Conservation (phyloP, 1,140 invertebrate genomes). For the Drosophila kohkoa region DNA sequence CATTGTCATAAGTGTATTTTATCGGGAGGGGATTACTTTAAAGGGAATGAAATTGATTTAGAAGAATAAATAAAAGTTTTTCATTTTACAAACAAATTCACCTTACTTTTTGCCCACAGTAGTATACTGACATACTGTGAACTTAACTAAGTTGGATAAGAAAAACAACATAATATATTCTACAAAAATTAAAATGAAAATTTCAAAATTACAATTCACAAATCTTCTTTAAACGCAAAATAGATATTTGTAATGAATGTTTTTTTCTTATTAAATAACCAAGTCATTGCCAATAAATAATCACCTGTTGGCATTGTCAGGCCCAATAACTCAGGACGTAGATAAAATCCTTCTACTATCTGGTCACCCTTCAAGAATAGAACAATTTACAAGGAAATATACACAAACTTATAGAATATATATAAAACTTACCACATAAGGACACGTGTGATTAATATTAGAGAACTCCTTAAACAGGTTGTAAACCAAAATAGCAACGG, state of each 20-base stretch:
- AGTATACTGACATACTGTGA: too few species aligned
- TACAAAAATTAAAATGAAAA: too few species aligned
- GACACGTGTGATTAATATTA: slow-evolving; percentile 29
- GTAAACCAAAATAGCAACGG: slow-evolving; percentile 7
- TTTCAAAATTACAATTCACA: not conserved
- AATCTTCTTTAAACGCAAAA: slow-evolving; percentile 23
- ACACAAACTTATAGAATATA: not conserved
- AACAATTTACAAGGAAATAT: not conserved
- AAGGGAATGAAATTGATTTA: too few species aligned
- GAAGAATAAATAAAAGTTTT: too few species aligned
- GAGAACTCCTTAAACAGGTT: slow-evolving; percentile 13
- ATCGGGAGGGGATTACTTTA: too few species aligned
- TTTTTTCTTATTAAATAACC: slow-evolving; percentile 2
- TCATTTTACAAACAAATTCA: too few species aligned
- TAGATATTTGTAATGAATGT: slow-evolving; percentile 12
- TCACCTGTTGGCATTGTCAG: slow-evolving; percentile 11
- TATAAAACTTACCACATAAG: slow-evolving; percentile 20
- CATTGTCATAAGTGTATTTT: too few species aligned
- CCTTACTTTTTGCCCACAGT: too few species aligned
- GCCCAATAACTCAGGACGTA: not conserved
- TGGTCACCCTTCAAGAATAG: not conserved
- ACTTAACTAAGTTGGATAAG: too few species aligned
- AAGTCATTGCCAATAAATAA: slow-evolving; percentile 8
- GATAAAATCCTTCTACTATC: slow-evolving; percentile 19
- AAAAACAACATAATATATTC: too few species aligned